Base-by-base conservation (phyloP, 2,113 vertebrate genomes). In the Sceloporus undulatus region DNA sequence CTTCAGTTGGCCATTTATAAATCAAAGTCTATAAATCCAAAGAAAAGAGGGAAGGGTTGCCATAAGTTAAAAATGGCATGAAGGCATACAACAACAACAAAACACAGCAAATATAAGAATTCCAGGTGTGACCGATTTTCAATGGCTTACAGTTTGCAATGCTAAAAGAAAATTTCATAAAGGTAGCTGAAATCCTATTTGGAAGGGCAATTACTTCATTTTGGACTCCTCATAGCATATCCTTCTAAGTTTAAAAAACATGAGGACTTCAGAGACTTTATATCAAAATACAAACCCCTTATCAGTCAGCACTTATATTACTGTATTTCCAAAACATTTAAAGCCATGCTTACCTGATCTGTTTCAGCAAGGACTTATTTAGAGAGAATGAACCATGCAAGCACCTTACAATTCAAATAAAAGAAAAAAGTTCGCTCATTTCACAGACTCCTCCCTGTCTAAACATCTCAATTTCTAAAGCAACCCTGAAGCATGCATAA, bases 381-480 rank as follows among this genome's bases (percentile, higher is more conserved):
- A 75, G 75, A 91, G 27, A 90, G 18, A 65, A 25, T 42, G 1
- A 92, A 89, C 79, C 70, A 70, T 74, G 85, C 19, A 87, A 80
- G 19, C 76, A 82, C 54, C 56, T 90, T 86, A 74, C 77, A 91
- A 75, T 2, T 1, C 59, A 86, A 54, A 84, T 84, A n/a, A 77
- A 42, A 92, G 87, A 56, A 93, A 68, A 88, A 71, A 84, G 85
- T 85, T 76, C 21, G 92, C 93, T 87, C 89, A 77, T 87, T 73
- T 27, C 23, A 62, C 68, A 88, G 90, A 93, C 65, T 85, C 34
- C 62, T 86, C 83, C 70, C 82, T 88, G 29, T 92, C 82, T 93
- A 92, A 90, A 79, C 25, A 62, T 65, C 84, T 76, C 79, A 91
- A 75, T 91, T 90, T 92, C 70, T 48, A 73, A 34, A 25, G 85